Evolutionary conservation across 2,888 invertebrate genomes (phyloP).

Genomic region (Trissolcus brochymenae): DNA sequence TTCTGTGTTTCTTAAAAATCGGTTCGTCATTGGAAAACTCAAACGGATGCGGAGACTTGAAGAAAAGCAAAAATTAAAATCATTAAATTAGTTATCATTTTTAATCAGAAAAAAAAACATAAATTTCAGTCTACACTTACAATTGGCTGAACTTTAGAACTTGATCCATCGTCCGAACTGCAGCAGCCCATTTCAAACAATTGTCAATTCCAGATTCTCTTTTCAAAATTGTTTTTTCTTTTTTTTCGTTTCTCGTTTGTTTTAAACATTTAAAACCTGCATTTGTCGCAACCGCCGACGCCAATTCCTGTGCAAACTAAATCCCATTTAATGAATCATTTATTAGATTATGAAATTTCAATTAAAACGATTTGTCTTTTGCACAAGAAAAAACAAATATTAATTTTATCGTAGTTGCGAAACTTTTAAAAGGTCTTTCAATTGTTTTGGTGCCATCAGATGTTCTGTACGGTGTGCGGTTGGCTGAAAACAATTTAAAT

Average conservation of each 20-base stretch:
- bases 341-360: no score
- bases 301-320: conserved; percentile 20
- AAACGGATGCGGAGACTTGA: conserved; percentile 55
- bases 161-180: conserved; percentile 66
- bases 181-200: conserved; percentile 67
- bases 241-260: conserved; percentile 15
- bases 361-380: not conserved
- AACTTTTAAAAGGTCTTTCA: not conserved
- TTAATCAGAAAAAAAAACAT: not conserved
- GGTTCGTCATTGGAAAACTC: conserved; percentile 61
- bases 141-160: conserved; percentile 67
- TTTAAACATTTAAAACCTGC: not conserved
- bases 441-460: not conserved
- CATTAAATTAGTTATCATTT: not conserved
- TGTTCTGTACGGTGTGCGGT: no score
- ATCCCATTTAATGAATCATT: not conserved
- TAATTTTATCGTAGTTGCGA: not conserved
- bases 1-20: conserved; percentile 67
- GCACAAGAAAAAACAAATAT: conserved; percentile 17
- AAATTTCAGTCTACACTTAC: conserved; percentile 62
- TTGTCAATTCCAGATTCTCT: conserved; percentile 3
- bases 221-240: conserved; percentile 5
- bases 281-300: conserved; percentile 1
- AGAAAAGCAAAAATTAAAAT: not conserved
- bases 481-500: not conserved